Evolutionary conservation across 2,888 invertebrate species (phyloP).

Genomic region (Eurois occulta): DNA sequence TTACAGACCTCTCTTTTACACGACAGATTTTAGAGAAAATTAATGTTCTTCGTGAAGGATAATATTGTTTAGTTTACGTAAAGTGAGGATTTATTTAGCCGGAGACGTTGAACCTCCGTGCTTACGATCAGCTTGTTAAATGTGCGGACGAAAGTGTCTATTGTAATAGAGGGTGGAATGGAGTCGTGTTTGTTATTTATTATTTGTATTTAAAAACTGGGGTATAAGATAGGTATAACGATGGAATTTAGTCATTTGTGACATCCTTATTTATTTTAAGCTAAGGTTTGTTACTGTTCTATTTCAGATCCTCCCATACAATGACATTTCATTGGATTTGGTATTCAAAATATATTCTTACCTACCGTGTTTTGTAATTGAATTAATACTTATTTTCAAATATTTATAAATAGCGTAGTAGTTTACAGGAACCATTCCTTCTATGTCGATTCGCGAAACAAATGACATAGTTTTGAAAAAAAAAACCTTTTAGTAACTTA

Average conservation of each 20-base stretch:
- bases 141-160: constrained; percentile 84
- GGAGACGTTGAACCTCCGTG: constrained; percentile 67
- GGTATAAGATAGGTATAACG: background rate
- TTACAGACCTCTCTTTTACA: background rate
- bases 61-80: constrained; percentile 52
- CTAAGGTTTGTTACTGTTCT: background rate
- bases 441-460: too few species aligned
- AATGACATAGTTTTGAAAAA: too few species aligned
- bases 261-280: too few species aligned
- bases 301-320: background rate
- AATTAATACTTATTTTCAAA: background rate
- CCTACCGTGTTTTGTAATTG: background rate
- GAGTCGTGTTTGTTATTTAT: constrained; percentile 59
- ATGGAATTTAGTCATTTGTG: background rate
- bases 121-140: constrained; percentile 83
- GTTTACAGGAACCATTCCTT: too few species aligned
- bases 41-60: constrained; percentile 40
- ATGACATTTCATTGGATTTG: background rate
- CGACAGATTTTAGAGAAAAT: constrained; percentile 13
- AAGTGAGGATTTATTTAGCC: constrained; percentile 69
- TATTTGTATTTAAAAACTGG: background rate
- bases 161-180: constrained; percentile 67
- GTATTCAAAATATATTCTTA: background rate
- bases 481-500: too few species aligned
- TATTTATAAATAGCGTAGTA: too few species aligned